phyloP scores from a whole-genome alignment of 2,113 vertebrate genomes.

The Tylochromis polylepis region DNA sequence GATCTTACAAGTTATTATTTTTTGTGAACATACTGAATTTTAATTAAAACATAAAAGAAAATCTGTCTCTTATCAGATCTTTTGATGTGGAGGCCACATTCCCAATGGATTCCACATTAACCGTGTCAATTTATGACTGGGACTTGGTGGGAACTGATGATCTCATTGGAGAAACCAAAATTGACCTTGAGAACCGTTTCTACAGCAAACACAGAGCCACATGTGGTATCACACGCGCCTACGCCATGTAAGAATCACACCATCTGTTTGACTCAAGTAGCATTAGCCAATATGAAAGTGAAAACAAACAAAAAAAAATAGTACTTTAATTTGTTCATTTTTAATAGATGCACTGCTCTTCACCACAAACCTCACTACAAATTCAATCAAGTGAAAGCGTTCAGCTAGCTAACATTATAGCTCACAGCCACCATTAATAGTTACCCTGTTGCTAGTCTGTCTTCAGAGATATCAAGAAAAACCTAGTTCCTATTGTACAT shows the following conservation, averaged over 20 bases:
- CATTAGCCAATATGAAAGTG: background rate
- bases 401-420: background rate
- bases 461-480: background rate
- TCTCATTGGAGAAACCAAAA: slow-evolving; percentile 96
- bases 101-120: slow-evolving; percentile 96
- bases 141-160: slow-evolving; percentile 95
- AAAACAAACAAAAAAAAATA: background rate
- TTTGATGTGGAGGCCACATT: slow-evolving; percentile 96
- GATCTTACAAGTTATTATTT: background rate
- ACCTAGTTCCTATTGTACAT: background rate
- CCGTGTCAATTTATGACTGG: slow-evolving; percentile 93
- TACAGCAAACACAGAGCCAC: slow-evolving; percentile 98
- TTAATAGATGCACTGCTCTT: background rate
- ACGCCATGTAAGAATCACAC: slow-evolving; percentile 78
- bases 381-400: background rate
- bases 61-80: slow-evolving; percentile 70
- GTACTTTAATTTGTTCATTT: background rate
- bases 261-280: background rate
- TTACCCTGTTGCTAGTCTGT: background rate
- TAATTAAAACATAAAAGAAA: background rate
- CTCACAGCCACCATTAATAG: background rate
- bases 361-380: background rate
- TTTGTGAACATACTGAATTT: background rate
- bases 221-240: slow-evolving; percentile 81
- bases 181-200: slow-evolving; percentile 95